These are phyloP conservation scores for Cydia splendana DNA, from an alignment of 1,140 invertebrate species.

Conservation along the genomic window DNA sequence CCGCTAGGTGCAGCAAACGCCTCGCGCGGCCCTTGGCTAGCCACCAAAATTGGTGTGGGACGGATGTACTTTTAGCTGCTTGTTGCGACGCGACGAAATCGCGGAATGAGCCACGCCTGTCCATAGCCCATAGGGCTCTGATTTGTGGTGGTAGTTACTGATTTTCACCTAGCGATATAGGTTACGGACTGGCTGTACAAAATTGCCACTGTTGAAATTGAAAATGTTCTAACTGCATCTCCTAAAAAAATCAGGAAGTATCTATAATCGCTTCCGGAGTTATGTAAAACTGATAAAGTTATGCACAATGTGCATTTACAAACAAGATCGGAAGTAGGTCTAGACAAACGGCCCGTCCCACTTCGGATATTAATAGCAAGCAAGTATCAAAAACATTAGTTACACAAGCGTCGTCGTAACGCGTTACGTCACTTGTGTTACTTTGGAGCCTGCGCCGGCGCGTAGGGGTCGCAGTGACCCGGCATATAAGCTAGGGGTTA, in stretches of 20 bases:
- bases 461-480: neutral
- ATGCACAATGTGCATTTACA: neutral
- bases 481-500: neutral
- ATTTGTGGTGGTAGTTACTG: too few species aligned
- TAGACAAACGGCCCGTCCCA: neutral
- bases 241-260: neutral
- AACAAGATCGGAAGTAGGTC: neutral
- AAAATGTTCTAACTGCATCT: too few species aligned
- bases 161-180: too few species aligned
- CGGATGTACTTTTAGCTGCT: too few species aligned
- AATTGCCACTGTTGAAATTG: too few species aligned
- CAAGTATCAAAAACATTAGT: conserved; percentile 25
- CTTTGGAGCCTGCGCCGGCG: neutral
- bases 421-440: conserved; percentile 24
- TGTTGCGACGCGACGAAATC: too few species aligned
- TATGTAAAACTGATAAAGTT: neutral
- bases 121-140: too few species aligned
- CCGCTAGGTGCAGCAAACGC: too few species aligned
- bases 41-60: too few species aligned
- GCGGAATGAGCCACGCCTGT: too few species aligned
- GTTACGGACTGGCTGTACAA: too few species aligned
- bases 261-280: neutral
- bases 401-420: neutral
- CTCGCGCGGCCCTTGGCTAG: too few species aligned
- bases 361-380: conserved; percentile 8